These are phyloP conservation scores for Theretra japonica DNA, from an alignment of 2,888 invertebrate species.

Conservation along the genomic window DNA sequence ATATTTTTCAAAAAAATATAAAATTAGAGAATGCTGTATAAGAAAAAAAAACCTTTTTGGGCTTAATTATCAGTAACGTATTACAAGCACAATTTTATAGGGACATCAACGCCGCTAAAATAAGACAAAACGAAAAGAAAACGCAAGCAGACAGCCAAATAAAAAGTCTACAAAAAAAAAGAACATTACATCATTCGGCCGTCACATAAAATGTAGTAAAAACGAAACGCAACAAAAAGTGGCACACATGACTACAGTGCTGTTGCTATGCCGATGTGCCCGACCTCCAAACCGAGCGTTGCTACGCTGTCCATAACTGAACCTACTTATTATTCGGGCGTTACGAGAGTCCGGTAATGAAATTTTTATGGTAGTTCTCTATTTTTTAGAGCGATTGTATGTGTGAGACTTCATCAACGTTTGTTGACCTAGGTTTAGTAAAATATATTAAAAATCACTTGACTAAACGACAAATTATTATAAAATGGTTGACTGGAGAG, in stretches of 20 bases:
- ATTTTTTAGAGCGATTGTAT: background rate
- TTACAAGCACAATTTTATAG: no score
- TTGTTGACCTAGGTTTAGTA: background rate
- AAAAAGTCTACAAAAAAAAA: constrained; percentile 11
- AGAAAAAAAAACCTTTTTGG: no score
- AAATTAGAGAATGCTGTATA: no score
- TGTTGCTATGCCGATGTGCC: constrained; percentile 7
- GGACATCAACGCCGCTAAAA: background rate
- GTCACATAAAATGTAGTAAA: background rate
- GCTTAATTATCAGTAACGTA: no score
- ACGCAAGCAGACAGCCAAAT: background rate
- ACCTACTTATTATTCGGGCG: constrained; percentile 16
- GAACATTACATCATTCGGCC: background rate
- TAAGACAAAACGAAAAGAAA: background rate
- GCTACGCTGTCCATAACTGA: constrained; percentile 3
- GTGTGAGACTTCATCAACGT: background rate
- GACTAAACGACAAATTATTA: no score
- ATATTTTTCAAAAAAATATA: no score
- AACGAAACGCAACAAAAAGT: constrained; percentile 8
- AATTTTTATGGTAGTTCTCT: background rate
- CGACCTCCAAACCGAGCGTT: constrained; percentile 23
- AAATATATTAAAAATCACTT: background rate
- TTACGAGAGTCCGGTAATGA: background rate
- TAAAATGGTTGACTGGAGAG: no score
- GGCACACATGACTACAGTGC: background rate